phyloP scores from a whole-genome alignment of 1,140 invertebrate genomes.

The Bombus sibiricus region DNA sequence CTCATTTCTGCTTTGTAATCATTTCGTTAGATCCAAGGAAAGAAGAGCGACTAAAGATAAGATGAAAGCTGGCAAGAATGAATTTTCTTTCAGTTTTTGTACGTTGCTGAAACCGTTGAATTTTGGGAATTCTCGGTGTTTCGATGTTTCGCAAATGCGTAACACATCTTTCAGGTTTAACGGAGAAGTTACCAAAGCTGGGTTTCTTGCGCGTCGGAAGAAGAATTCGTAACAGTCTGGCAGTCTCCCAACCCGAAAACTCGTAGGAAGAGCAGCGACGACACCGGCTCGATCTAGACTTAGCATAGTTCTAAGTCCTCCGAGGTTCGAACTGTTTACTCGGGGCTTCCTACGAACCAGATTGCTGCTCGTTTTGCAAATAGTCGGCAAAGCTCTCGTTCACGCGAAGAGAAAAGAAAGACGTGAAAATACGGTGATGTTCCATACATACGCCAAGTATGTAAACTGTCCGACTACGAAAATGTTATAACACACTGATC shows the following conservation, averaged over 20 bases:
- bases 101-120: background rate
- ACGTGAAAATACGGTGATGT: background rate
- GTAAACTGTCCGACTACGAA: background rate
- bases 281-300: background rate
- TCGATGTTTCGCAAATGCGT: background rate
- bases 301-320: background rate
- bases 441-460: too few species aligned
- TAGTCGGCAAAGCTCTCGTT: too few species aligned
- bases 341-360: background rate
- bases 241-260: background rate
- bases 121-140: background rate
- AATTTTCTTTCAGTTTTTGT: background rate
- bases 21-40: background rate
- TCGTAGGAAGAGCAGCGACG: background rate
- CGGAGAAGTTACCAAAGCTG: slow-evolving; percentile 1
- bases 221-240: slow-evolving; percentile 37
- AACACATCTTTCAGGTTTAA: background rate
- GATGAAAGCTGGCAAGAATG: background rate
- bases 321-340: background rate
- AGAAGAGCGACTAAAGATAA: too few species aligned
- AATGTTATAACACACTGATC: background rate
- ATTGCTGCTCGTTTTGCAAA: background rate
- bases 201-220: slow-evolving; percentile 1
- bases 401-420: too few species aligned
- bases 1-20: background rate